Conservation (phyloP, 2,888 invertebrate species). For the Sesia bembeciformis region DNA sequence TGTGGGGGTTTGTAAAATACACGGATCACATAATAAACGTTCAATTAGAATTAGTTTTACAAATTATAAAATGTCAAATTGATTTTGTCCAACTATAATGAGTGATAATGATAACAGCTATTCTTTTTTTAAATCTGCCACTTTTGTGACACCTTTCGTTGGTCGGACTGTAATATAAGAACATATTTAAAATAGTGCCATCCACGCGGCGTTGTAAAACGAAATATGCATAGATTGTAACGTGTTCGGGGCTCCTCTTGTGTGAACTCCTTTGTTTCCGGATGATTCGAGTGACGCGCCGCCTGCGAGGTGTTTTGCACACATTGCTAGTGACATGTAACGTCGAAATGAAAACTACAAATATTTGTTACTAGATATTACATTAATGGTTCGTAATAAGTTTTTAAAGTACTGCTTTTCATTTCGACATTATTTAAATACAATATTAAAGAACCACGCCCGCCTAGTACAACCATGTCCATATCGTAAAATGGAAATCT, state of each 20-base stretch:
- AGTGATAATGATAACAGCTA: too few species aligned
- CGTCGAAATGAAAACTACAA: constrained; percentile 39
- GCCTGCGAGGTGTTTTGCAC: constrained; percentile 59
- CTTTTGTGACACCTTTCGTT: too few species aligned
- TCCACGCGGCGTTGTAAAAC: constrained; percentile 1
- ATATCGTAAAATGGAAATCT: too few species aligned
- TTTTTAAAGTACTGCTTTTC: constrained; percentile 15
- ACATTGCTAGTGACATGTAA: constrained; percentile 65
- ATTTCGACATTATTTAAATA: constrained; percentile 49
- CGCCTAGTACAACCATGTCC: constrained; percentile 49
- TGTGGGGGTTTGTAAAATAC: too few species aligned
- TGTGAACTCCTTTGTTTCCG: constrained; percentile 21
- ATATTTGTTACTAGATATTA: constrained; percentile 1
- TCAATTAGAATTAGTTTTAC: too few species aligned
- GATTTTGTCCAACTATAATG: too few species aligned
- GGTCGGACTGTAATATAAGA: neutral
- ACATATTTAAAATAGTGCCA: neutral
- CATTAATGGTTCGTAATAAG: neutral
- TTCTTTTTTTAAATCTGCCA: too few species aligned
- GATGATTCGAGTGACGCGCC: constrained; percentile 60
- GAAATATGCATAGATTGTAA: constrained; percentile 2
- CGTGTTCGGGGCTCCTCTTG: neutral
- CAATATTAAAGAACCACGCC: constrained; percentile 40
- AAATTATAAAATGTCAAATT: too few species aligned
- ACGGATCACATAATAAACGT: too few species aligned